phyloP scores from a whole-genome alignment of 1,140 invertebrate species.

The Lasioglossum baleicum region DNA sequence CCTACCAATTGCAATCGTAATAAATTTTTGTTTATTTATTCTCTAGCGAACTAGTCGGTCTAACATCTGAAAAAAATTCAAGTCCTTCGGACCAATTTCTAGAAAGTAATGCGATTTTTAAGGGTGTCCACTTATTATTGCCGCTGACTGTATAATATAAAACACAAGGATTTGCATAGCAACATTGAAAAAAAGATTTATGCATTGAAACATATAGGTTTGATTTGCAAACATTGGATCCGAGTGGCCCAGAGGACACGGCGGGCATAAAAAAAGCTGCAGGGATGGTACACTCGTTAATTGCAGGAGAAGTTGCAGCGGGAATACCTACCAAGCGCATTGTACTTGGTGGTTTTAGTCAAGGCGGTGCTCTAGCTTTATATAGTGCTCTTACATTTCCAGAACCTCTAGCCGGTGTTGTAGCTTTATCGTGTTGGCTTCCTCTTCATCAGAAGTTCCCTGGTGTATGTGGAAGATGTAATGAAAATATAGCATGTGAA shows the following conservation, averaged over 20 bases:
- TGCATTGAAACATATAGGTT: slow-evolving; percentile 81
- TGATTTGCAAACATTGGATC: slow-evolving; percentile 92
- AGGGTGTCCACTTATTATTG: too few relatives aligned
- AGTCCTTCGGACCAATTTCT: too few relatives aligned
- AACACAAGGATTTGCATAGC: too few relatives aligned
- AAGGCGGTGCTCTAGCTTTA: slow-evolving; percentile 96
- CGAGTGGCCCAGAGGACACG: slow-evolving; percentile 93
- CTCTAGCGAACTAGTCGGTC: too few relatives aligned
- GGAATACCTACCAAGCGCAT: slow-evolving; percentile 91
- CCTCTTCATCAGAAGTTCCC: slow-evolving; percentile 95
- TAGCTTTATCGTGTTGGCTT: slow-evolving; percentile 97
- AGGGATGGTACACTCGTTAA: slow-evolving; percentile 89
- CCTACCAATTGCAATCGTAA: too few relatives aligned
- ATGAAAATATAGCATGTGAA: neutral
- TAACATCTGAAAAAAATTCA: too few relatives aligned
- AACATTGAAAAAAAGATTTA: neutral
- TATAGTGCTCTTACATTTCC: slow-evolving; percentile 92
- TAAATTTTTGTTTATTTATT: too few relatives aligned
- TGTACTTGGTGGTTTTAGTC: slow-evolving; percentile 90
- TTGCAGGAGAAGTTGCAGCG: slow-evolving; percentile 89
- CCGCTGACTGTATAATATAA: too few relatives aligned
- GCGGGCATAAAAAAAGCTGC: slow-evolving; percentile 90
- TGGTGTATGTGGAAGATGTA: slow-evolving; percentile 77
- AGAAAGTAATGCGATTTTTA: too few relatives aligned
- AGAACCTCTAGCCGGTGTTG: slow-evolving; percentile 92